Conservation (phyloP, 2,797 vertebrate species). For the Bufotes viridis region DNA sequence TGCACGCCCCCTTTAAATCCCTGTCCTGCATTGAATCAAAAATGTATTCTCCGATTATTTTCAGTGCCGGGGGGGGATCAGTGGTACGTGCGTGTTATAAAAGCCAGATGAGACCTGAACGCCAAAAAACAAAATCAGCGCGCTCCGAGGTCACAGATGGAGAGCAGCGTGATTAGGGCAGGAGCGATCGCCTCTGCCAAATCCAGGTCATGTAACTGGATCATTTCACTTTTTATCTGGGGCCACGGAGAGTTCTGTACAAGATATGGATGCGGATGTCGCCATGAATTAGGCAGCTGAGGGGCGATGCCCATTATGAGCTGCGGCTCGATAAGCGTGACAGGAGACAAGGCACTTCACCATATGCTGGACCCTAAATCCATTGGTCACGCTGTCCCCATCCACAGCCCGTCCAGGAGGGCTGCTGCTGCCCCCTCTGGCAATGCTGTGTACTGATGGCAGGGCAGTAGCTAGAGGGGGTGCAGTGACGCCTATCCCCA, state of each 20-base stretch:
- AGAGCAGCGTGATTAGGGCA: neutral
- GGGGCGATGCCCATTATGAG: neutral
- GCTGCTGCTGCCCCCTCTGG: neutral
- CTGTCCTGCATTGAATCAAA: neutral
- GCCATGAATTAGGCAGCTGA: neutral
- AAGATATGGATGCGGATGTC: neutral
- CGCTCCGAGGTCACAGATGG: constrained; percentile 55
- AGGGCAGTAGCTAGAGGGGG: neutral
- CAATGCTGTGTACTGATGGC: neutral
- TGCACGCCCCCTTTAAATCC: neutral
- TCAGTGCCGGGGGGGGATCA: constrained; percentile 41
- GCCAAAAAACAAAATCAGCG: constrained; percentile 65
- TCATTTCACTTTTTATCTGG: neutral
- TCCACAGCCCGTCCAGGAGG: neutral
- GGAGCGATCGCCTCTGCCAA: constrained; percentile 8
- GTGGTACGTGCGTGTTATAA: constrained; percentile 70
- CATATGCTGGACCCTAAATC: constrained; percentile 40
- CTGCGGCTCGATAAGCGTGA: neutral
- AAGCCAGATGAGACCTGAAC: constrained; percentile 73
- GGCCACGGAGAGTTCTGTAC: neutral
- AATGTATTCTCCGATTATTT: neutral
- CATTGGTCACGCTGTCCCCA: constrained; percentile 27
- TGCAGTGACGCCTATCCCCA: neutral
- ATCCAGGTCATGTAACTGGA: neutral
- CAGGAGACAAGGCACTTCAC: neutral